Percentiles rank a stretch among this genome's conserved stretches.
These are phyloP conservation scores for Pseudococcus longispinus DNA, from an alignment of 2,888 invertebrate species.

Conservation along the genomic window DNA sequence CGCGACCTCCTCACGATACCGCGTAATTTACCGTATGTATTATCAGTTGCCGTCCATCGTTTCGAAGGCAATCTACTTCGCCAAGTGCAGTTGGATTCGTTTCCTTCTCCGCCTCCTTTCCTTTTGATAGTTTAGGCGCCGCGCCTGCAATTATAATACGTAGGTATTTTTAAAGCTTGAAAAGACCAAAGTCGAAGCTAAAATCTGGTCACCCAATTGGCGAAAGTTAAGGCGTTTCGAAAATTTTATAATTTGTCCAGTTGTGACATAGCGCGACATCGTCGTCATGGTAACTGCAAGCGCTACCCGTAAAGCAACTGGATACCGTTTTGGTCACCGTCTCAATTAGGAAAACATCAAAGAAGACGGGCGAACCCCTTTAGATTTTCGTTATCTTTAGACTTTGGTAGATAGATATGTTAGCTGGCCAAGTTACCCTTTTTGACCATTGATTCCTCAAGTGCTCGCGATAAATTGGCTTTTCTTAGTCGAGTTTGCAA, in stretches of 20 bases:
- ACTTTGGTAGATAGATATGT: constrained; percentile 7
- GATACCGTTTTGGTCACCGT: constrained; percentile 48
- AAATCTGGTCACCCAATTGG: neutral
- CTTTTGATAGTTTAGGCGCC: too few species aligned
- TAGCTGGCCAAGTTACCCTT: constrained; percentile 35
- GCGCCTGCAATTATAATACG: too few species aligned
- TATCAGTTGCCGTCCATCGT: neutral
- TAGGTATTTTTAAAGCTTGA: too few species aligned
- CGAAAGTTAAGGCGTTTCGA: neutral
- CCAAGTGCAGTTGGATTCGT: neutral
- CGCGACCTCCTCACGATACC: neutral
- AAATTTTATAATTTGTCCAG: constrained; percentile 49
- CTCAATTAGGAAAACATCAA: constrained; percentile 51
- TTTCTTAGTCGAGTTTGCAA: neutral
- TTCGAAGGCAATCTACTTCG: neutral
- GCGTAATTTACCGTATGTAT: neutral
- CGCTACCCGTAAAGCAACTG: constrained; percentile 36
- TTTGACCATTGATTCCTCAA: constrained; percentile 42
- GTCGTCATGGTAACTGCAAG: constrained; percentile 47
- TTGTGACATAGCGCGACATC: constrained; percentile 31
- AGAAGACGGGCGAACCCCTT: neutral
- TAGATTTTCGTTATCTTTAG: constrained; percentile 50
- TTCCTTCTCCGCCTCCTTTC: neutral
- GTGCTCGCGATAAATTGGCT: constrained; percentile 32
- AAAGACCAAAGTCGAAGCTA: neutral